These are phyloP conservation scores for Campaea margaritaria DNA, from an alignment of 2,888 invertebrate genomes.

Conservation along the genomic window DNA sequence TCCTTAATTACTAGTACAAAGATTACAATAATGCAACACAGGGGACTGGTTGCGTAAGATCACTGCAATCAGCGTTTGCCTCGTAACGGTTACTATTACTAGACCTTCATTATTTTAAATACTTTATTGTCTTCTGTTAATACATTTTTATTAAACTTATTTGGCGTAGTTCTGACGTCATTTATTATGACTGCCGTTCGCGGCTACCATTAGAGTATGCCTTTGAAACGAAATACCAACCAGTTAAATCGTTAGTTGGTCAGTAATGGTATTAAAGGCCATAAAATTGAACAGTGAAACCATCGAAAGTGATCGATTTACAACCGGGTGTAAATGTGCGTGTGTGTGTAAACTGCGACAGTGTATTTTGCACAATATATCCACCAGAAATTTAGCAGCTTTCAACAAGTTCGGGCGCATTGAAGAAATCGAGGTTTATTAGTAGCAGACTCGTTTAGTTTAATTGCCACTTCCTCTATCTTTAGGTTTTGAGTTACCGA, in stretches of 20 bases:
- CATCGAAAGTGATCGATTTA: constrained; percentile 35
- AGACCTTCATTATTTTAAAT: constrained; percentile 8
- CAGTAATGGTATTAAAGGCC: constrained; percentile 20
- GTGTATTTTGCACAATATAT: constrained; percentile 29
- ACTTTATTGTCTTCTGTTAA: constrained; percentile 7
- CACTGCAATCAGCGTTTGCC: constrained; percentile 11
- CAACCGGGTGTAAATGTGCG: constrained; percentile 28
- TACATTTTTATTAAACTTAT: constrained; percentile 14
- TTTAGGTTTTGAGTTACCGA: constrained; percentile 61
- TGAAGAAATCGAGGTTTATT: constrained; percentile 61
- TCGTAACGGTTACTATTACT: constrained; percentile 3
- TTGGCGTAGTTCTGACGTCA: constrained; percentile 31
- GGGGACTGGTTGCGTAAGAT: constrained; percentile 32
- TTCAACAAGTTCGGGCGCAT: constrained; percentile 44
- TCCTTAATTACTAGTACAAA: constrained; percentile 28
- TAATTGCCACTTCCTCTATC: constrained; percentile 66
- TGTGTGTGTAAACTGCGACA: constrained; percentile 28
- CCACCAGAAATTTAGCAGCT: constrained; percentile 38
- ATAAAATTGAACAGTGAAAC: constrained; percentile 26
- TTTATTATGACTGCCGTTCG: constrained; percentile 20
- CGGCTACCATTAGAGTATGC: constrained; percentile 16
- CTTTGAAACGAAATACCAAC: constrained; percentile 15
- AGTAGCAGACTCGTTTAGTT: constrained; percentile 58
- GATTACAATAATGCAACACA: constrained; percentile 25
- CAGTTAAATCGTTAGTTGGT: constrained; percentile 19